These are phyloP conservation scores for Brachionus manjavacas DNA, from an alignment of 1,140 invertebrate genomes.

Conservation along the genomic window DNA sequence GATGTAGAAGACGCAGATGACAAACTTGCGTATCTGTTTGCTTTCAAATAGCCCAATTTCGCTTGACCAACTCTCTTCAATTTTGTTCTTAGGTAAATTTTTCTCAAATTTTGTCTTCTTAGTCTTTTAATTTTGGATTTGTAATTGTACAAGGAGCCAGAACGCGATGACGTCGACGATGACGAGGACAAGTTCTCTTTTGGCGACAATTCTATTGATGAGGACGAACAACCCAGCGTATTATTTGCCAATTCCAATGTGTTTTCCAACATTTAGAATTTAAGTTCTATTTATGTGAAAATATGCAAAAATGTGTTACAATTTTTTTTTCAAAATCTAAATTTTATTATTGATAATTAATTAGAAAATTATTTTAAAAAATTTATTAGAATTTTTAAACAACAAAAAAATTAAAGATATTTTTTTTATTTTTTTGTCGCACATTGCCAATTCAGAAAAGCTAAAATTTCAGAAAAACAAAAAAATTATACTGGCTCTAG, in stretches of 20 bases:
- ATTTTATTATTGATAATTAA: not conserved
- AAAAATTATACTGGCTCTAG: too few relatives aligned
- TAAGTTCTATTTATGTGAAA: not conserved
- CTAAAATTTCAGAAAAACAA: too few relatives aligned
- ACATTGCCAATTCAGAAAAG: too few relatives aligned
- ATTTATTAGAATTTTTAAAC: not conserved
- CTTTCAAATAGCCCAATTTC: not conserved
- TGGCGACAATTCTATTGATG: constrained; percentile 28
- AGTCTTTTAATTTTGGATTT: constrained; percentile 9
- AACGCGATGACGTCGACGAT: constrained; percentile 20
- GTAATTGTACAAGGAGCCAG: constrained; percentile 15
- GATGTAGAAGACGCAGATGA: constrained; percentile 35
- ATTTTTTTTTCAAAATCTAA: not conserved
- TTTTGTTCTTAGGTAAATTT: not conserved
- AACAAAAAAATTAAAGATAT: too few relatives aligned
- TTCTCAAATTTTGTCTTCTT: constrained; percentile 3
- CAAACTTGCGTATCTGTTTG: not conserved
- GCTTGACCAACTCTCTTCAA: not conserved
- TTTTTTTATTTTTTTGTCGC: too few relatives aligned
- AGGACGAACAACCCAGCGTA: constrained; percentile 17
- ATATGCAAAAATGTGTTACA: not conserved
- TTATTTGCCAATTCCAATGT: constrained; percentile 20
- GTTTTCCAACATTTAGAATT: constrained; percentile 39
- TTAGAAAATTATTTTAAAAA: not conserved
- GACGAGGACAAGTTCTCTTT: constrained; percentile 34